Conservation (phyloP, 2,797 vertebrate genomes). For the Darevskia mixta region DNA sequence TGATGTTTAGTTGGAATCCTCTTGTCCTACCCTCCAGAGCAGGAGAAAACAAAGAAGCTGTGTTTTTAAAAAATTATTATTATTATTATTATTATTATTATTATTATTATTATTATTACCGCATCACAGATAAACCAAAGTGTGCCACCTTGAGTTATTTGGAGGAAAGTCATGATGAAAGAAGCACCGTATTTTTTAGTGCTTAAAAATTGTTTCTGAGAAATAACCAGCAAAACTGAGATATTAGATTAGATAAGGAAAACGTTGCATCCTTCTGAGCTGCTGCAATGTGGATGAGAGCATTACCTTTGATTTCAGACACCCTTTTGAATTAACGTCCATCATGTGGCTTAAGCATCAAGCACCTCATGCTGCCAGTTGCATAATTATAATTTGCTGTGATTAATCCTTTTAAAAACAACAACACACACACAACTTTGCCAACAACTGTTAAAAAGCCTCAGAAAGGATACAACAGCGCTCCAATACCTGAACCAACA, state of each 20-base stretch:
- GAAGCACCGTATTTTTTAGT: slow-evolving; percentile 1
- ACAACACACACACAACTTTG: slow-evolving; percentile 37
- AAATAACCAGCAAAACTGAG: slow-evolving; percentile 27
- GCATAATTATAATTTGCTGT: slow-evolving; percentile 58
- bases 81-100: no score
- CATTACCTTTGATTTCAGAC: slow-evolving; percentile 57
- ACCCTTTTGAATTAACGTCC: slow-evolving; percentile 62
- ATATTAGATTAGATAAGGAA: slow-evolving; percentile 30
- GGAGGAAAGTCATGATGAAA: background rate
- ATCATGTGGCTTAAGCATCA: background rate
- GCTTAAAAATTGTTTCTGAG: slow-evolving; percentile 36
- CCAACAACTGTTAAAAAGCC: slow-evolving; percentile 65
- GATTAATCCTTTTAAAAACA: slow-evolving; percentile 53
- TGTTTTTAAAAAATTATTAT: no score
- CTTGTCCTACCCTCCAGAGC: no score
- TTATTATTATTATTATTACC: no score
- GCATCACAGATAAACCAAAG: background rate
- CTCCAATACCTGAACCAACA: slow-evolving; percentile 74
- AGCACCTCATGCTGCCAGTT: slow-evolving; percentile 46
- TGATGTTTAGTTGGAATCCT: no score
- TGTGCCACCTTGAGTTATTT: background rate
- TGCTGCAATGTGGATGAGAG: slow-evolving; percentile 56
- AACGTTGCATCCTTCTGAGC: slow-evolving; percentile 27
- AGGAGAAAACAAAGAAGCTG: no score
- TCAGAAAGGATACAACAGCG: slow-evolving; percentile 69